Evolutionary conservation across 2,113 vertebrate species (phyloP), one percentile per base, ranked within the genome.

Genomic region (Sceloporus tristichus): DNA sequence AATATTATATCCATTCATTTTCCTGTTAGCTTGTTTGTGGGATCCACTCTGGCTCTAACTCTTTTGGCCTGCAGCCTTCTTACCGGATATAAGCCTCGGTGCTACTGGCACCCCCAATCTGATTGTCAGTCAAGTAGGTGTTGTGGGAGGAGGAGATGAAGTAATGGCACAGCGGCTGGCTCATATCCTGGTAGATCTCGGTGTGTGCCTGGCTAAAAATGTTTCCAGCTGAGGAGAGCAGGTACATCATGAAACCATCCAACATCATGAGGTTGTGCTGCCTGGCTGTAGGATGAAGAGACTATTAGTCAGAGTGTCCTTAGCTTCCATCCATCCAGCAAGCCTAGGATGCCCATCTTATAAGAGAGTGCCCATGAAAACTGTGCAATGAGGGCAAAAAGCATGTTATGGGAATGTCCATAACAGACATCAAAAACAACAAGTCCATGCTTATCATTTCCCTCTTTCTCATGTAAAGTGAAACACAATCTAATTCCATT

Each of bases 101-200:
- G 97, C 98, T 99, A 97, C 99, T 99, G 93, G 94, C 94, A 9
- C 99, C 97, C 0, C 98, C 98, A 0, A 99, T 96, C 95, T 99
- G 99, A 94, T 97, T 98, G 95, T 97, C 97, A 34, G 98, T 99
- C 87, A 99, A 97, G 92, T 99, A 99, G 73, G 99, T 99, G 86
- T 99, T 99, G 95, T 99, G 99, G 0, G 99, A 99, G 3, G 98
- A 98, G 88, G 98, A 99, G 95, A 99, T 99, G 95, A 98, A 99
- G 95, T 99, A 99, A 92, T 99, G 98, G 70, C 97, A 68, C 25
- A 99, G 93, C 1, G 99, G 98, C 70, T 95, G 97, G 90, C 38
- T 96, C 99, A 99, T 99, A 96, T 99, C 98, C 95, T 99, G 98
- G 93, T 97, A 96, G 40, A 99, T 97, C 1, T 71, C 38, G 5